Evolutionary conservation across 2,113 vertebrate genomes (phyloP).

Genomic region (Dascyllus trimaculatus): DNA sequence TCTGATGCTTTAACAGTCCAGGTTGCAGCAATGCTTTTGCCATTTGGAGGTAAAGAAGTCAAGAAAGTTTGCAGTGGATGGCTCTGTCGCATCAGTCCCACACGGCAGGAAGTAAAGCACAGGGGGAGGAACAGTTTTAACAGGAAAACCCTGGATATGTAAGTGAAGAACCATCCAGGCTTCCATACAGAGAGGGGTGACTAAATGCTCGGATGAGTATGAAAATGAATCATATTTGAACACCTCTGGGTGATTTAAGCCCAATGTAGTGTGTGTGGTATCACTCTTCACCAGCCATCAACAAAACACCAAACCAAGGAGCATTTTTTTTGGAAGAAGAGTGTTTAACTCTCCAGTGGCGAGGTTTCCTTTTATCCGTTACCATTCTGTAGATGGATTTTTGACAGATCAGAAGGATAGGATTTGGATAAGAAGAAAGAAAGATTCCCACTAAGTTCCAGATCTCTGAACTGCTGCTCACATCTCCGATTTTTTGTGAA

Average conservation of each 20-base stretch:
- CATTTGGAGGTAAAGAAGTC: constrained; percentile 22
- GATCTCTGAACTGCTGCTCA: too few species aligned
- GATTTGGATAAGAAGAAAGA: background rate
- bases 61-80: constrained; percentile 32
- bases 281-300: background rate
- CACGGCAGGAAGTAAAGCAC: background rate
- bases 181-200: background rate
- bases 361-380: background rate
- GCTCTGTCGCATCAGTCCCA: background rate
- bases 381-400: background rate
- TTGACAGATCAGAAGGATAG: too few species aligned
- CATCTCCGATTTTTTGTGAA: too few species aligned
- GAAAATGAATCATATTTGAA: constrained; percentile 15
- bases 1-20: constrained; percentile 28
- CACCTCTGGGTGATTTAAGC: background rate
- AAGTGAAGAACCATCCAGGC: background rate
- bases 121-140: background rate
- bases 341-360: background rate
- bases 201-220: background rate
- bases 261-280: background rate
- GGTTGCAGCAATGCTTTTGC: constrained; percentile 15
- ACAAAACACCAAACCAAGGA: background rate
- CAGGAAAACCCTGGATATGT: background rate
- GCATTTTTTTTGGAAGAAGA: background rate
- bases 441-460: too few species aligned